phyloP scores from a whole-genome alignment of 2,888 invertebrate species.

The Candidula unifasciata region DNA sequence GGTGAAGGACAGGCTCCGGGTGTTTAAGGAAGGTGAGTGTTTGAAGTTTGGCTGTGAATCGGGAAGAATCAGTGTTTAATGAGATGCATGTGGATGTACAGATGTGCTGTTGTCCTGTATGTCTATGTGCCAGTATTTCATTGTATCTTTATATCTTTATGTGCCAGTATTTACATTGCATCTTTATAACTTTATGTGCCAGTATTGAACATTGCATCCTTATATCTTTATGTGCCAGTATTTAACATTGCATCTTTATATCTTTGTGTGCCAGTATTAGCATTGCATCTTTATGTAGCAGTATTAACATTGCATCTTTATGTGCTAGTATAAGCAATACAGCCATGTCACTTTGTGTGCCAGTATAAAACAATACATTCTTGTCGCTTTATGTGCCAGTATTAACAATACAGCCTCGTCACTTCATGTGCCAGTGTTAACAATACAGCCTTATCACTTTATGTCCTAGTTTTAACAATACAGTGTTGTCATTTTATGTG shows the following conservation, averaged over 20 bases:
- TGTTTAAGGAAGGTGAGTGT: slow-evolving; percentile 78
- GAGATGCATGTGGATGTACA: too few relatives aligned
- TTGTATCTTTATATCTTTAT: not conserved
- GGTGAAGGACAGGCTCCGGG: slow-evolving; percentile 90
- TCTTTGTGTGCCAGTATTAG: not conserved
- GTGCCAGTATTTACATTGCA: not conserved
- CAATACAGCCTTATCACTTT: too few relatives aligned
- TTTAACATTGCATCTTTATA: not conserved
- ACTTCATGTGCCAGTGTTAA: not conserved
- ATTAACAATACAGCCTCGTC: not conserved
- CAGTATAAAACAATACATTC: not conserved
- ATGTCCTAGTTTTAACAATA: not conserved
- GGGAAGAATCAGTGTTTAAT: not conserved
- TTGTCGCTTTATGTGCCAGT: not conserved
- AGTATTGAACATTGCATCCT: too few relatives aligned
- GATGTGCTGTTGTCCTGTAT: too few relatives aligned
- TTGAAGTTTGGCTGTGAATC: too few relatives aligned
- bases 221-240: not conserved
- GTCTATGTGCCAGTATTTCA: too few relatives aligned
- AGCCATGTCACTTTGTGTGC: too few relatives aligned
- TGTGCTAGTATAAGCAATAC: too few relatives aligned
- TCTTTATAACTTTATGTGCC: not conserved
- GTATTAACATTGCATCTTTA: too few relatives aligned
- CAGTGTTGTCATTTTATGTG: not conserved
- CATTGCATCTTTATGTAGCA: too few relatives aligned